Base-by-base conservation (phyloP, 2,888 invertebrate genomes). In the Labia minor region DNA sequence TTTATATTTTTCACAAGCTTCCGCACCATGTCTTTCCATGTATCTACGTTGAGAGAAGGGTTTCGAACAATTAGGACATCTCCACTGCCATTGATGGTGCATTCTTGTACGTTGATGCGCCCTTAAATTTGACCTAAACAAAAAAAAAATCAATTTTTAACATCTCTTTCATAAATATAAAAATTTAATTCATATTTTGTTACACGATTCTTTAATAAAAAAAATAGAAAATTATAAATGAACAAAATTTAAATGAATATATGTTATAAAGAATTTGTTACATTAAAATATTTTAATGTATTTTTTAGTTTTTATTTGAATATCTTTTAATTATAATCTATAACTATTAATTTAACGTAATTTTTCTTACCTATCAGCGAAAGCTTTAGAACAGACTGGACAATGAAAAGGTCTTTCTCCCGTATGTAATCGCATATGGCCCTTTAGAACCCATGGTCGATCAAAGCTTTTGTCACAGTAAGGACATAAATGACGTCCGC, bases 91-190 rank as follows among this genome's bases (percentile, higher is more conserved):
- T 66, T 82, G 76, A 76, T 87, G 87, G 76, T 88, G 87, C 4
- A 84, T 84, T 71, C 85, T 83, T 8, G 86, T 85, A 69, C 87
- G 83, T 74, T 87, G 87, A 78, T 88, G 87, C 0, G 88, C 87
- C 65, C 87, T 81, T 61, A 88, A 78, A 75, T 88, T 88, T 0
- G 87, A 87, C 64, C 87, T 87, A 61, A 70, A n/a, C n/a, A n/a
- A n/a, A n/a, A n/a, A n/a, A n/a, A n/a, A n/a, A n/a, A n/a, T n/a
- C n/a, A n/a, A n/a, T n/a, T n/a, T n/a, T n/a, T 49, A 21, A 19
- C 14, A 18, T n/a, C n/a, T n/a, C n/a, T n/a, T n/a, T n/a, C n/a
- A n/a, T n/a, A n/a, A n/a, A n/a, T n/a, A n/a, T n/a, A n/a, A n/a
- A n/a, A n/a, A n/a, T n/a, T n/a, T n/a, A n/a, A n/a, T n/a, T n/a